Evolutionary conservation across 2,797 vertebrate species (phyloP).

Genomic region (Artibeus jamaicensis): DNA sequence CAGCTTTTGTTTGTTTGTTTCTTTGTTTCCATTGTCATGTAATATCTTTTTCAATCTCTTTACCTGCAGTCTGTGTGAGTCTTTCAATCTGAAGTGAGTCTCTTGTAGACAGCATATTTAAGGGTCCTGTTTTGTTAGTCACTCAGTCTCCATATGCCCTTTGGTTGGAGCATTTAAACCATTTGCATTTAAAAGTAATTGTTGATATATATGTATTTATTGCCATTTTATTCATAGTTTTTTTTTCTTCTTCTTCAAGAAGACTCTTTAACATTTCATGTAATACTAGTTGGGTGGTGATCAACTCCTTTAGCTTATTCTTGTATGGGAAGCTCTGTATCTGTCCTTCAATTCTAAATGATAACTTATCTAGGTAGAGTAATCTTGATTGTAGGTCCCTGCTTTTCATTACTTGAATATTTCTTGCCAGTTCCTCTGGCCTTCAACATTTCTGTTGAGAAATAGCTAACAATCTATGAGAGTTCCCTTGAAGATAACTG

Average conservation of each 20-base stretch:
- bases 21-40: background rate
- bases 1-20: background rate
- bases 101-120: too few relatives aligned
- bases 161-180: background rate
- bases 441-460: too few relatives aligned
- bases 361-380: background rate
- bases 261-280: background rate
- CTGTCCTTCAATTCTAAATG: background rate
- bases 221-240: background rate
- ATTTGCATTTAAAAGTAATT: background rate
- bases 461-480: too few relatives aligned
- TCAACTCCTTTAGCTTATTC: background rate
- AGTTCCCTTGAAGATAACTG: too few relatives aligned
- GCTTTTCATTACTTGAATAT: background rate
- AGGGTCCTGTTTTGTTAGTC: background rate
- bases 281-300: background rate
- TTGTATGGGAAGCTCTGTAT: background rate
- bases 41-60: too few relatives aligned
- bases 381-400: background rate
- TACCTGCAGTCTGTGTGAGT: too few relatives aligned
- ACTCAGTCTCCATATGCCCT: background rate
- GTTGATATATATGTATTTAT: background rate
- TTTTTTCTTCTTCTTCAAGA: background rate
- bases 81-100: too few relatives aligned
- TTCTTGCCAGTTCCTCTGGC: too few relatives aligned